Conservation (phyloP, 2,797 vertebrate genomes). For the Anguilla obscura region DNA sequence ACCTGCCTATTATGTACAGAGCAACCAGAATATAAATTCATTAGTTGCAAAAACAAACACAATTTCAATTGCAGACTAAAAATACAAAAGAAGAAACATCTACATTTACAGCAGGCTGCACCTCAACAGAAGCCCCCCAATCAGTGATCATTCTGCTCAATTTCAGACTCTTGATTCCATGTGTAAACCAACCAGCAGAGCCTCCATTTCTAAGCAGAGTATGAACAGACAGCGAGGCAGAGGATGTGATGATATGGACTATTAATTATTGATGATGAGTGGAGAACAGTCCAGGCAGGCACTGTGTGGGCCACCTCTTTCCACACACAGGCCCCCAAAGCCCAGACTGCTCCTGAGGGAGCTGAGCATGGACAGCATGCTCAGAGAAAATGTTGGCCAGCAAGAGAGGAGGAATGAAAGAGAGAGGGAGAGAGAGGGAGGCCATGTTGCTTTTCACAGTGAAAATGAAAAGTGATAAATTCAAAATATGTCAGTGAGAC, state of each 20-base stretch:
- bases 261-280: constrained; percentile 45
- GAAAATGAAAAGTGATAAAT: constrained; percentile 18
- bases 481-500: constrained; percentile 2
- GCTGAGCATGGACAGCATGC: constrained; percentile 27
- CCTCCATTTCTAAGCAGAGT: constrained; percentile 34
- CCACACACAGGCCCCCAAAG: constrained; percentile 22
- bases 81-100: constrained; percentile 22
- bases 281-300: constrained; percentile 30
- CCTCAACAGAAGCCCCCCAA: neutral
- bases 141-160: neutral
- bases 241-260: constrained; percentile 37
- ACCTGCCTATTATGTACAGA: neutral
- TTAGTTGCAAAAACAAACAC: neutral
- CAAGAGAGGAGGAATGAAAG: neutral
- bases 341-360: constrained; percentile 29
- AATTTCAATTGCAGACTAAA: constrained; percentile 16
- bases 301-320: constrained; percentile 34
- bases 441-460: constrained; percentile 14
- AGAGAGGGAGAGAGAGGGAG: constrained; percentile 2
- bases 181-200: constrained; percentile 7
- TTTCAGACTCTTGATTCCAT: neutral
- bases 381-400: constrained; percentile 5
- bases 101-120: constrained; percentile 17
- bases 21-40: neutral
- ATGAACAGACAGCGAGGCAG: constrained; percentile 26